These are phyloP conservation scores for Drosophila rellima DNA, from an alignment of 2,888 invertebrate species.

Conservation along the genomic window DNA sequence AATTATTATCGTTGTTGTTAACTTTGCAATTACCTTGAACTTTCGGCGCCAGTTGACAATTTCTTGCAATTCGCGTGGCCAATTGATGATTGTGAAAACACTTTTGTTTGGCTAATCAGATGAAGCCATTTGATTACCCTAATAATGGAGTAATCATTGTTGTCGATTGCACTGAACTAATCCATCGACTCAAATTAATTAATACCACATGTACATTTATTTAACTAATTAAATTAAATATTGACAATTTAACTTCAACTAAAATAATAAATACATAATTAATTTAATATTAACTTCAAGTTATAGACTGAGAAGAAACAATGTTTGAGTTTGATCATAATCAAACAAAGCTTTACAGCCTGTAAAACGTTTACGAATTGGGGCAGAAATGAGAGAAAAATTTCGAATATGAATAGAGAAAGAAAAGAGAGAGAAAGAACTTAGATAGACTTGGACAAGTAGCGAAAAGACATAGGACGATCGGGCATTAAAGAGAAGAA, in stretches of 20 bases:
- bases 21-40: constrained; percentile 32
- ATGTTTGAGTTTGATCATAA: not conserved
- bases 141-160: constrained; percentile 5
- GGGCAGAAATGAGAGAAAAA: not conserved
- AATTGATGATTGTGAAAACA: constrained; percentile 17
- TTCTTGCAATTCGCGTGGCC: constrained; percentile 7
- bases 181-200: not conserved
- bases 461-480: not conserved
- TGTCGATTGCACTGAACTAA: not conserved
- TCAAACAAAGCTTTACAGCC: not conserved
- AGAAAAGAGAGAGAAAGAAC: not conserved
- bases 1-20: constrained; percentile 15
- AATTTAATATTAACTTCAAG: too few species aligned
- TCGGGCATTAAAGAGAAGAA: not conserved
- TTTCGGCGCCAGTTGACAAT: constrained; percentile 10
- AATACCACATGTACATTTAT: not conserved
- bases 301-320: not conserved
- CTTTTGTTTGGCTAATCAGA: not conserved
- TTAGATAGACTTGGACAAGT: not conserved
- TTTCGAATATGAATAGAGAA: not conserved
- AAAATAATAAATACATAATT: too few species aligned
- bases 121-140: not conserved
- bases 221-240: not conserved
- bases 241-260: too few species aligned
- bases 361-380: constrained; percentile 3